Percentiles rank a stretch among this genome's conserved stretches.
phyloP scores from a whole-genome alignment of 2,888 invertebrate species.

The Steinernema scapterisci region DNA sequence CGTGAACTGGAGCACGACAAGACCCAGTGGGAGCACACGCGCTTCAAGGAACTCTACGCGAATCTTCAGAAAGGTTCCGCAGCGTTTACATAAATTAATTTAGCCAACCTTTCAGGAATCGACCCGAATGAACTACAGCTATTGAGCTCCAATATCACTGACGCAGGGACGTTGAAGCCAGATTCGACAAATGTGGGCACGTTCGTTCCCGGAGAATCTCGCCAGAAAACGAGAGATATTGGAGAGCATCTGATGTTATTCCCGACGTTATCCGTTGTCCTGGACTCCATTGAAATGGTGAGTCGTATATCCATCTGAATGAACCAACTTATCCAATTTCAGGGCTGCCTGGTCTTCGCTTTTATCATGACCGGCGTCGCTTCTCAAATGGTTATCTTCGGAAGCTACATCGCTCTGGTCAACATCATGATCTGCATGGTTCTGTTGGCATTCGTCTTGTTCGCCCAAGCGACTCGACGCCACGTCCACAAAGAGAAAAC shows the following conservation, averaged over 20 bases:
- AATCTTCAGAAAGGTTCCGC: background rate
- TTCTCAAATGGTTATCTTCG: background rate
- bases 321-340: background rate
- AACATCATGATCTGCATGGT: conserved; percentile 1
- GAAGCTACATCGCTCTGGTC: background rate
- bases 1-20: conserved; percentile 15
- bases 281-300: conserved; percentile 33
- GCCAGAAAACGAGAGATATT: background rate
- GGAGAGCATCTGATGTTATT: conserved; percentile 33
- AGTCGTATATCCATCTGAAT: too few species aligned
- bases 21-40: conserved; percentile 20
- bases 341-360: background rate
- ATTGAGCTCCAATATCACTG: background rate
- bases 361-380: conserved; percentile 12
- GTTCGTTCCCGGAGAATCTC: conserved; percentile 20
- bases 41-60: background rate
- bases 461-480: background rate
- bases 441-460: background rate
- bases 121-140: background rate
- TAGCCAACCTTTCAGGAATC: background rate
- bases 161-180: background rate
- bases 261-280: conserved; percentile 22
- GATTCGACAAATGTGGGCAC: background rate
- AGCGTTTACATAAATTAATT: background rate
- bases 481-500: background rate